Percentiles rank a stretch among this genome's conserved stretches.
Conservation (phyloP, 2,113 vertebrate species). For the Centropus unirufus region DNA sequence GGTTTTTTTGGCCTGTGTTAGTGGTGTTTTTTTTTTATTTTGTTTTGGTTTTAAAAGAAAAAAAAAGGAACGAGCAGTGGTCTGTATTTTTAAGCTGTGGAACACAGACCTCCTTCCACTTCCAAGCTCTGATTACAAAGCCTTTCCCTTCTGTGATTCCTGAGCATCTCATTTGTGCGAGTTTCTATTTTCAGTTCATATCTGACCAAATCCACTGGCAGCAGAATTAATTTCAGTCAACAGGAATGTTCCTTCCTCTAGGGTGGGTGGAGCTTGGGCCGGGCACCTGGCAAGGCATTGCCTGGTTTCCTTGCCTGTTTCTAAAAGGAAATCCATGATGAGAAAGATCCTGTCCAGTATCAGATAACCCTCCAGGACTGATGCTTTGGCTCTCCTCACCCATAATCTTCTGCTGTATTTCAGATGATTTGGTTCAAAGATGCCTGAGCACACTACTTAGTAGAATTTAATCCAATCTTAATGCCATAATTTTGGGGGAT, state of each 20-base stretch:
- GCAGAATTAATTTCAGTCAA: background rate
- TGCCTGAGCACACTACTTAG: background rate
- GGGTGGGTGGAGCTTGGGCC: background rate
- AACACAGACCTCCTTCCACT: background rate
- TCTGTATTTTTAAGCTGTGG: constrained; percentile 7
- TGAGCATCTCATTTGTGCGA: background rate
- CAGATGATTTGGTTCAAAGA: background rate
- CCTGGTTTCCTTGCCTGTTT: background rate
- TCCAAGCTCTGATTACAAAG: constrained; percentile 24
- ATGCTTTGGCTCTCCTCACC: background rate
- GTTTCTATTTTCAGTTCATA: constrained; percentile 11
- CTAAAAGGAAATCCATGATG: background rate
- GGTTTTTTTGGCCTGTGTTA: background rate
- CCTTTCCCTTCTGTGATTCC: background rate
- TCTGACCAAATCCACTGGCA: background rate
- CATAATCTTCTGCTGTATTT: background rate
- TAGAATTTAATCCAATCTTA: background rate
- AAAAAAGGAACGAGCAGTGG: background rate
- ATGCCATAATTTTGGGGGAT: background rate
- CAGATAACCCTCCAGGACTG: background rate
- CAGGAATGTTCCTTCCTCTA: background rate
- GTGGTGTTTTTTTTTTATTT: background rate
- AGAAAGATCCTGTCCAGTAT: background rate
- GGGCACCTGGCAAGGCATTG: background rate
- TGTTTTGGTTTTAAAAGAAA: background rate